Conservation (phyloP, 2,888 invertebrate genomes). For the Rutpela maculata region DNA sequence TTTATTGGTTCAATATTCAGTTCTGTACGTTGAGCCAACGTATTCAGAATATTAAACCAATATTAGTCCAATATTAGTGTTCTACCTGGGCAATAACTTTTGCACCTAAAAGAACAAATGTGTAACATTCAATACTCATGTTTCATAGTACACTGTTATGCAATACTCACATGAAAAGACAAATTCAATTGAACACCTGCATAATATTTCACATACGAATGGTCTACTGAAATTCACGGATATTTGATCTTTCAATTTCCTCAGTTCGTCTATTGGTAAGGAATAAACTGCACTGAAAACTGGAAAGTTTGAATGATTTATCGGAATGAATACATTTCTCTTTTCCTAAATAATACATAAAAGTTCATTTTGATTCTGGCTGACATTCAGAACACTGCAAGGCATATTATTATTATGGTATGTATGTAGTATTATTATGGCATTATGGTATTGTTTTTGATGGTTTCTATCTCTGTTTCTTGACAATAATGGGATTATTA, state of each 20-base stretch:
- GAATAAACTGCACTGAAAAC: slow-evolving; percentile 9
- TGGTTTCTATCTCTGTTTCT: background rate
- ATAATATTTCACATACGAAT: slow-evolving; percentile 7
- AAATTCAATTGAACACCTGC: background rate
- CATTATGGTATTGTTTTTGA: background rate
- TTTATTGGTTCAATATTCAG: too few species aligned
- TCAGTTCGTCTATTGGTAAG: slow-evolving; percentile 11
- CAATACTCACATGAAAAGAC: background rate
- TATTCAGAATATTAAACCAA: too few species aligned
- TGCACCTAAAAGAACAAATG: background rate
- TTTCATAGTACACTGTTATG: background rate
- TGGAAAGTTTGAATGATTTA: slow-evolving; percentile 28
- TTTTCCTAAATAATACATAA: background rate
- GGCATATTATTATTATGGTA: slow-evolving; percentile 11
- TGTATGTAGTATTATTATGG: too few species aligned
- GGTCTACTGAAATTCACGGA: slow-evolving; percentile 10
- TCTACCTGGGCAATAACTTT: too few species aligned
- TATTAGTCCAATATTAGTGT: too few species aligned
- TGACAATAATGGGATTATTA: background rate
- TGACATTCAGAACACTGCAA: background rate
- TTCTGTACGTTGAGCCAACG: too few species aligned
- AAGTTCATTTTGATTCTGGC: slow-evolving; percentile 14
- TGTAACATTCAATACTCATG: background rate
- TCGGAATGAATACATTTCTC: slow-evolving; percentile 29
- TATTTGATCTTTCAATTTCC: slow-evolving; percentile 35